phyloP scores from a whole-genome alignment of 2,888 invertebrate genomes.

The Dusona sp. region DNA sequence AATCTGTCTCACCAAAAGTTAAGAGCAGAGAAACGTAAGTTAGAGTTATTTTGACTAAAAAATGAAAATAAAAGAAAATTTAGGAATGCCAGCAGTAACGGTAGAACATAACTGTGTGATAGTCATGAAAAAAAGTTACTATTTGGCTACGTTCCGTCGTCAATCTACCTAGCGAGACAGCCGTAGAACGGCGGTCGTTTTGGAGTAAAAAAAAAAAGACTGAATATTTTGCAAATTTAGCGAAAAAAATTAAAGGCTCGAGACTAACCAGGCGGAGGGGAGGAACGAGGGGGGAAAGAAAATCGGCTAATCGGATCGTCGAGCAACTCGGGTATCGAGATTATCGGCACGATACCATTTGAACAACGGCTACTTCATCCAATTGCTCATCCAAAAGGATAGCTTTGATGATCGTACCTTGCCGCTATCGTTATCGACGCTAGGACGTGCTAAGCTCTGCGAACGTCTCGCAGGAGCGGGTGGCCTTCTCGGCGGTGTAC shows the following conservation, averaged over 20 bases:
- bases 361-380: constrained; percentile 86
- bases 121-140: constrained; percentile 8
- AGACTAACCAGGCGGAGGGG: not conserved
- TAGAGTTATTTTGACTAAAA: constrained; percentile 2
- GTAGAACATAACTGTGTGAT: constrained; percentile 11
- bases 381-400: constrained; percentile 89
- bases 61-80: constrained; percentile 5
- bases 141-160: constrained; percentile 36
- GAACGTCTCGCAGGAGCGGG: constrained; percentile 84
- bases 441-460: constrained; percentile 82
- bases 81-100: constrained; percentile 12
- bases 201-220: not conserved
- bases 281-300: not conserved
- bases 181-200: not conserved
- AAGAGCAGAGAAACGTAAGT: not conserved
- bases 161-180: not conserved
- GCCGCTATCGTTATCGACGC: constrained; percentile 84
- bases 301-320: constrained; percentile 45
- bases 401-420: constrained; percentile 91
- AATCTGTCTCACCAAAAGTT: constrained; percentile 13
- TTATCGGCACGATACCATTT: constrained; percentile 51
- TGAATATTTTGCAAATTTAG: not conserved
- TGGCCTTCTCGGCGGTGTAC: constrained; percentile 81
- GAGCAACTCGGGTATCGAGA: constrained; percentile 34
- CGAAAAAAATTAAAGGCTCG: not conserved